phyloP scores from a whole-genome alignment of 2,888 invertebrate genomes.

The Hipparchia sbordonii region DNA sequence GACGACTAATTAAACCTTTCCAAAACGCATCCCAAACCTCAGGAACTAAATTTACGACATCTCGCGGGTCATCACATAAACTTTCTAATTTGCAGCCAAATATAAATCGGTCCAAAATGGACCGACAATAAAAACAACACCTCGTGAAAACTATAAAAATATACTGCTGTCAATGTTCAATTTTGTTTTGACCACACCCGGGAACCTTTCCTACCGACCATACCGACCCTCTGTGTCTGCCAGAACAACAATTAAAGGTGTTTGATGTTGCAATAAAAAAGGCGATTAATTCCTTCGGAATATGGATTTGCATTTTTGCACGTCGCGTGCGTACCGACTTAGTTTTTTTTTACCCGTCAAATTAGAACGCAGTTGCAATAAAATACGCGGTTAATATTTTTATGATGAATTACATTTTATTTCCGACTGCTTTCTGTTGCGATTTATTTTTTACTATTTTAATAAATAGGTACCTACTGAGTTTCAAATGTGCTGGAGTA shows the following conservation, averaged over 20 bases:
- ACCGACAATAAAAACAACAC: constrained; percentile 73
- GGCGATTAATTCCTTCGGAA: constrained; percentile 60
- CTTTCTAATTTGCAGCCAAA: constrained; percentile 78
- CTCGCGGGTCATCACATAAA: constrained; percentile 69
- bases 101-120: constrained; percentile 56
- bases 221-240: constrained; percentile 73
- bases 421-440: background rate
- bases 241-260: constrained; percentile 80
- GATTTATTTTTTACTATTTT: constrained; percentile 41
- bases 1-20: constrained; percentile 74
- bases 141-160: constrained; percentile 72
- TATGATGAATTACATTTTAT: constrained; percentile 18
- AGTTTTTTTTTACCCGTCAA: constrained; percentile 35
- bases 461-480: constrained; percentile 28
- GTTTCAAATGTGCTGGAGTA: background rate
- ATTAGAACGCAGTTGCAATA: constrained; percentile 30
- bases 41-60: constrained; percentile 77
- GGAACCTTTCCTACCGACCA: constrained; percentile 55
- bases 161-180: constrained; percentile 71
- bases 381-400: constrained; percentile 35
- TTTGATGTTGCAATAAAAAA: constrained; percentile 73
- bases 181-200: constrained; percentile 74
- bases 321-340: constrained; percentile 35
- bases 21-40: constrained; percentile 59
- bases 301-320: constrained; percentile 46